Base-by-base conservation (phyloP, 1,140 invertebrate genomes). In the Drosophila nebulosa region DNA sequence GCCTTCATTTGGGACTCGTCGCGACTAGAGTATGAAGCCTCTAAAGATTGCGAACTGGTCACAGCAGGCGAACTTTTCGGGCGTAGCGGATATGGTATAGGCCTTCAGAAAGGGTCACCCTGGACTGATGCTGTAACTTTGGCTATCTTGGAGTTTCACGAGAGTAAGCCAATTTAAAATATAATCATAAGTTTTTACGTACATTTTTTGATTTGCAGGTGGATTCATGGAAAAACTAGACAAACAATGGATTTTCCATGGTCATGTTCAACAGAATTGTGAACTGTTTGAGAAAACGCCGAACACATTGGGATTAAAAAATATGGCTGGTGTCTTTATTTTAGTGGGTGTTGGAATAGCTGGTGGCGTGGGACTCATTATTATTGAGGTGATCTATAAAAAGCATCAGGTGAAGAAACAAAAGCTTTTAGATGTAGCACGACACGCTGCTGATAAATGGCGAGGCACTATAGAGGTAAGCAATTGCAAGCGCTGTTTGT, bases 1-100 rank as follows among this genome's bases (percentile, higher is more conserved):
- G 99, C 98, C 1, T 99, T 99, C 91, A 99, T 99, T 71, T 99
- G 99, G 98, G 99, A 99, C 90, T 99, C 98, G 27, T 98, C 98
- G 2, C 94, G 99, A 35, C 93, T 99, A 71, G 98, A 99, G 91
- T 99, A 98, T 91, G 99, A 99, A 93, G 98, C 98, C 1, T 97
- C 98, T 5, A 97, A 98, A 91, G 97, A 99, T 89, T 99, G 99
- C 92, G 97, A 99, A 90, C 93, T 99, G 73, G 97, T 99, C 2
- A 99, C 98, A 4, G 98, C 98, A 59, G 98, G 98, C 3, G 98
- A 99, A 93, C 92, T 99, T 30, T 99, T 99, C 92, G 99, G 99
- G 1, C 93, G 99, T 39, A 99, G 98, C 21, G 98, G 98, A 6
- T 99, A 99, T 89, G 99, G 98, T 0, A 97, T 99, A 42, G 98